These are phyloP conservation scores for Asarcornis scutulata DNA, from an alignment of 2,113 vertebrate species.

Conservation along the genomic window DNA sequence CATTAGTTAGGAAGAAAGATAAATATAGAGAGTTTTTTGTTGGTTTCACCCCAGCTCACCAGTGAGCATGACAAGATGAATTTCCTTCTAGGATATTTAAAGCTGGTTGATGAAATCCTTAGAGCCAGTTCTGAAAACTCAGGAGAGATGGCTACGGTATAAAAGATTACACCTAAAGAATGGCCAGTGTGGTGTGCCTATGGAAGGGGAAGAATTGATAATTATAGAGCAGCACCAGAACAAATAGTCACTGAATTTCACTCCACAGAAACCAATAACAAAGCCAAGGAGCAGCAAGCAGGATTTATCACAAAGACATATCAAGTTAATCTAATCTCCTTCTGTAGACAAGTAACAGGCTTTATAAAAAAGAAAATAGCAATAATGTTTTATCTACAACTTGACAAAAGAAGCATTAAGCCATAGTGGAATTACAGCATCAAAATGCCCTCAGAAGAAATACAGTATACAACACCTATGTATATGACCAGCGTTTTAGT, in stretches of 20 bases:
- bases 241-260: not conserved
- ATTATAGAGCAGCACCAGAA: not conserved
- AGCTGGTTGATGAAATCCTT: not conserved
- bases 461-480: not conserved
- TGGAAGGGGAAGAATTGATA: not conserved
- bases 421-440: not conserved
- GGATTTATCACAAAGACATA: not conserved
- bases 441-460: not conserved
- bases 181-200: fast-evolving
- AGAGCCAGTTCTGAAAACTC: not conserved
- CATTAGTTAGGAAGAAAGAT: not conserved
- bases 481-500: fast-evolving
- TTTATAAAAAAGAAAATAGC: not conserved
- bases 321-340: not conserved
- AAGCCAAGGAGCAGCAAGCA: not conserved
- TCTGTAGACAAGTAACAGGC: not conserved
- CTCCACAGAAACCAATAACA: not conserved
- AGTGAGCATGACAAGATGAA: not conserved
- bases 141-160: not conserved
- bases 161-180: not conserved
- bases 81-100: not conserved
- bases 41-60: not conserved
- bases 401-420: not conserved
- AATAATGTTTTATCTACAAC: constrained; percentile 1
- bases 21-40: not conserved